Base-by-base conservation (phyloP, 1,140 invertebrate species). In the Bilobella aurantiaca region DNA sequence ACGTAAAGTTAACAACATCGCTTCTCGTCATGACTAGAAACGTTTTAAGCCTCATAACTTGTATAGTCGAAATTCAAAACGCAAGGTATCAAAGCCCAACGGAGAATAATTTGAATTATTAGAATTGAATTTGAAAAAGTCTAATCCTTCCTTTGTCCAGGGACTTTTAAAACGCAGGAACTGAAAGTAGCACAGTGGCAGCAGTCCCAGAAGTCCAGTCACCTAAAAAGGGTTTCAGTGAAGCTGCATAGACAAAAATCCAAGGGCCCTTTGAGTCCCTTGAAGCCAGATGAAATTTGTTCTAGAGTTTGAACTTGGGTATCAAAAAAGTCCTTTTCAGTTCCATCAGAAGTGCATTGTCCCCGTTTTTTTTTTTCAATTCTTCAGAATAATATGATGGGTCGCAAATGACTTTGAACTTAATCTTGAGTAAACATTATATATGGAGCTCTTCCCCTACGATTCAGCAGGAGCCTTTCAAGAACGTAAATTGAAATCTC, bases 391-490 rank as follows among this genome's bases (percentile, higher is more conserved):
- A 53, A 59, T 58, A 49, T 46, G 60, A 62, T 57, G 65, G 46
- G 65, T 46, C 30, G 28, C 65, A 66, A 66, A 66, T 66, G 65
- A 66, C 60, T 66, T 53, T 53, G 32, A 53, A 25, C 58, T 58
- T 67, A 67, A 67, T 67, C 65, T 61, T 67, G 47, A 57, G 61
- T 53, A 67, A 67, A 67, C 61, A 67, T 42, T 53, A 23, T 8
- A 23, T 23, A 42, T 23, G 21, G 28, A 32, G 5, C 5, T 53
- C 8, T 53, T 12, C n/a, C n/a, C n/a, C n/a, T n/a, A n/a, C n/a
- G n/a, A n/a, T n/a, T n/a, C n/a, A n/a, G n/a, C n/a, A n/a, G n/a
- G n/a, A n/a, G n/a, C n/a, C n/a, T n/a, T n/a, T n/a, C n/a, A n/a
- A n/a, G n/a, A n/a, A n/a, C n/a, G 37, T 42, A 42, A n/a, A 42